Evolutionary conservation across 2,113 vertebrate species (phyloP), one percentile per base, ranked within the genome.

Genomic region (Coregonus clupeaformis): DNA sequence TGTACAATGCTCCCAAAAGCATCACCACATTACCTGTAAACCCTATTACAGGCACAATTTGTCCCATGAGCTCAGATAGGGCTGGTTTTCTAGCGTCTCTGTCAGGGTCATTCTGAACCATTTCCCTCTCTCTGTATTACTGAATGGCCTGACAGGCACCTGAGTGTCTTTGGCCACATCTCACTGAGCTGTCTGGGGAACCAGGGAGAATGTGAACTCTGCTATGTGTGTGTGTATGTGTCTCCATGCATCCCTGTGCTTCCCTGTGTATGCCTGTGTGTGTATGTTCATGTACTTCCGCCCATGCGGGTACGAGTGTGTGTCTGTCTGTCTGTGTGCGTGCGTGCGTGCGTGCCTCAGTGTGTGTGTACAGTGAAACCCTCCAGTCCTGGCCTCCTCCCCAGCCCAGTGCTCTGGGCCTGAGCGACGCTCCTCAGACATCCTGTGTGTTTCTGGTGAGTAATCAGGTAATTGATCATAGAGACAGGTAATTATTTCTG

Each of bases 381-480:
- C 2, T 18, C 29, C 16, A 62, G 60, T 27, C 78, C 71, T 9
- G 60, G 82, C 52, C 68, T 71, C 81, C 78, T 20, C 69, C 11
- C 22, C 74, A 70, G 49, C 16, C 49, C 16, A 52, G 14, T 52
- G 36, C 71, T 81, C 0, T 64, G 25, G 64, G 65, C 59, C 73
- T 74, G 13, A 70, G 64, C 85, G 77, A 57, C 45, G 57, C 80
- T 85, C 81, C 68, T 84, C 84, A 82, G 85, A 89, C 83, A 84
- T 90, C 82, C 81, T 87, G 82, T 81, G 83, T 52, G 86, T 89
- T 89, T 85, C 87, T 86, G 82, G 84, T 92, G 89, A 92, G 86
- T 92, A 93, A 93, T 93, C 92, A 91, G 87, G 91, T 92, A 90
- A 92, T 92, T 93, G 92, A 93, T 93, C 92, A 93, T 88, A 85